Evolutionary conservation across 2,888 invertebrate species (phyloP).

Genomic region (Heterodera filipjevi): DNA sequence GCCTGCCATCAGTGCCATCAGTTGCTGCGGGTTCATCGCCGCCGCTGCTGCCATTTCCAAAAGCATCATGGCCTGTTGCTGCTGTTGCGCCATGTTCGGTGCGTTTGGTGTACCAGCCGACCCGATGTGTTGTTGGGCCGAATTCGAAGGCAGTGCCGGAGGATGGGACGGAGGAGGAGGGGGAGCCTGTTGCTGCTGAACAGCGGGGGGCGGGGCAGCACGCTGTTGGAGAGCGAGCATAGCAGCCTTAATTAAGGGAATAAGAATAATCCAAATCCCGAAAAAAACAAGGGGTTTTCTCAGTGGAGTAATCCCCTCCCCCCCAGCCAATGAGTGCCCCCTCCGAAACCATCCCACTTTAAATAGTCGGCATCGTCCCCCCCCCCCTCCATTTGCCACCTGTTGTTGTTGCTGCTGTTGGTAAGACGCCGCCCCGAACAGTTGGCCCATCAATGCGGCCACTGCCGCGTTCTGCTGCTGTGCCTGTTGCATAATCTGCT

Average conservation of each 20-base stretch:
- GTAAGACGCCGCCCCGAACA: neutral
- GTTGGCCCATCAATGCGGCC: neutral
- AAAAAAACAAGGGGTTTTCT: no score
- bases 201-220: neutral
- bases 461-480: slow-evolving; percentile 11
- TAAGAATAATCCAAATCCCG: neutral
- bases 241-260: neutral
- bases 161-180: neutral
- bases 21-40: slow-evolving; percentile 27
- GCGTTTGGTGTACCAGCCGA: slow-evolving; percentile 4
- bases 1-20: slow-evolving; percentile 11
- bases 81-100: slow-evolving; percentile 14
- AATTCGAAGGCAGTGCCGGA: neutral
- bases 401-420: slow-evolving; percentile 13
- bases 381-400: neutral
- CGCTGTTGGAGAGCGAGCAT: slow-evolving; percentile 30
- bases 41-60: slow-evolving; percentile 19
- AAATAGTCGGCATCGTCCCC: neutral
- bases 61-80: slow-evolving; percentile 24
- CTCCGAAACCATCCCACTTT: no score
- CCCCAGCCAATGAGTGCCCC: no score
- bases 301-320: no score
- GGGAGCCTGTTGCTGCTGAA: slow-evolving; percentile 15
- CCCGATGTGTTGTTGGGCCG: neutral
- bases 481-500: slow-evolving; percentile 29